Conservation (phyloP, 2,797 vertebrate species). For the Esox masquinongy region DNA sequence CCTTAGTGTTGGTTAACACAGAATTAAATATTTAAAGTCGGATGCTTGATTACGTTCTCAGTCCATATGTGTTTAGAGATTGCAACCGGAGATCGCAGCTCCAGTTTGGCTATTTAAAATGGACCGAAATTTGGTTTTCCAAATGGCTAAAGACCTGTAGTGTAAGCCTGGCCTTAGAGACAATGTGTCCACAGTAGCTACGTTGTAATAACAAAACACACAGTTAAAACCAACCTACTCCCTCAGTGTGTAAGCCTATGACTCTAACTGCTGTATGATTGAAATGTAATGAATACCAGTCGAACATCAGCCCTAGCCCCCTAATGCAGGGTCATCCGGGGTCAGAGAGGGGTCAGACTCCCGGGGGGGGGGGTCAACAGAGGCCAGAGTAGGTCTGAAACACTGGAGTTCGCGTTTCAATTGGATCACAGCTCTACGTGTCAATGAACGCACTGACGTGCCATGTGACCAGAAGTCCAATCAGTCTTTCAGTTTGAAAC, state of each 20-base stretch:
- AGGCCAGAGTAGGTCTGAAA: slow-evolving; percentile 57
- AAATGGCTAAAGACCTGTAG: no score
- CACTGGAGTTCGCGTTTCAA: slow-evolving; percentile 73
- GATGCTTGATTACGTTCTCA: no score
- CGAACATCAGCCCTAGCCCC: slow-evolving; percentile 59
- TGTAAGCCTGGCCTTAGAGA: not conserved
- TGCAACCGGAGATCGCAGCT: no score
- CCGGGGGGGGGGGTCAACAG: slow-evolving; percentile 51
- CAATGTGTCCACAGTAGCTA: not conserved
- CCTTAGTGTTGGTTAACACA: no score
- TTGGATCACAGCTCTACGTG: slow-evolving; percentile 60
- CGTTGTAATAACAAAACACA: not conserved
- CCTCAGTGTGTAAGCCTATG: not conserved
- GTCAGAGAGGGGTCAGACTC: slow-evolving; percentile 64
- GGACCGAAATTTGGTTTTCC: no score
- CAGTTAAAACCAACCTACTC: not conserved
- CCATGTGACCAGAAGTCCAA: slow-evolving; percentile 49
- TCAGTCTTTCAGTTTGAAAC: slow-evolving; percentile 55
- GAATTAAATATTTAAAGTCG: no score
- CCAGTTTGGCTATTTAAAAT: no score
- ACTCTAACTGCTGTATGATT: slow-evolving; percentile 42
- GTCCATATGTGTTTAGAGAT: no score
- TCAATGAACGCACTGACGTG: slow-evolving; percentile 35
- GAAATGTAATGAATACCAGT: slow-evolving; percentile 72
- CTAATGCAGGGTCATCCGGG: slow-evolving; percentile 61